A percentile compares a stretch with the other conserved stretches of the same genome.
Conservation (phyloP, 2,888 invertebrate species). For the Malthinus flaveolus region DNA sequence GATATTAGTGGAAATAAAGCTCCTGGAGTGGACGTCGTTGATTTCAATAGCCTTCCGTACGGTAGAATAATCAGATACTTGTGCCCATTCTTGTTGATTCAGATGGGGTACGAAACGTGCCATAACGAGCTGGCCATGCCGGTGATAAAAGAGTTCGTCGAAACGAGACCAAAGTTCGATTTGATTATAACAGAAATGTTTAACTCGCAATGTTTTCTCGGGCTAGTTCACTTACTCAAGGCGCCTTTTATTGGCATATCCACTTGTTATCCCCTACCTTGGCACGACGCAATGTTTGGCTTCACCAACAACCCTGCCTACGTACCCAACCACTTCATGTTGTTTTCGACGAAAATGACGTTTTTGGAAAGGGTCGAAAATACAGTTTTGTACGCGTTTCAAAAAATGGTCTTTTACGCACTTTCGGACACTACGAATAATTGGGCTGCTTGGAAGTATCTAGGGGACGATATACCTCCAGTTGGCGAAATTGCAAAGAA, state of each 20-base stretch:
- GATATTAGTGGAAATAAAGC: conserved; percentile 6
- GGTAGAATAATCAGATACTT: not conserved
- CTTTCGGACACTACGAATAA: conserved; percentile 35
- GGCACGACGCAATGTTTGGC: conserved; percentile 53
- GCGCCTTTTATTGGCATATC: conserved; percentile 60
- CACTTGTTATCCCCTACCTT: conserved; percentile 56
- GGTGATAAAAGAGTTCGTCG: not conserved
- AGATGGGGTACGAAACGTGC: conserved; percentile 20
- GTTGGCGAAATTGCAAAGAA: conserved; percentile 49
- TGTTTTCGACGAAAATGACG: conserved; percentile 37
- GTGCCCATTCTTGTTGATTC: not conserved
- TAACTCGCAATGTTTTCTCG: conserved; percentile 69
- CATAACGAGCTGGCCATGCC: conserved; percentile 36
- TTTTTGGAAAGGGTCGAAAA: conserved; percentile 43
- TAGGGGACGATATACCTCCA: conserved; percentile 41
- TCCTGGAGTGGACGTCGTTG: not conserved
- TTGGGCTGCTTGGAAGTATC: conserved; percentile 39
- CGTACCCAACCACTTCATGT: conserved; percentile 54
- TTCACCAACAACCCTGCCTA: conserved; percentile 55
- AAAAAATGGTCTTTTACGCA: conserved; percentile 35
- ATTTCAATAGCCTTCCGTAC: conserved; percentile 2
- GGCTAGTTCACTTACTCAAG: conserved; percentile 63
- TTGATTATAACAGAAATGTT: conserved; percentile 69
- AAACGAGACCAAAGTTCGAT: conserved; percentile 60
- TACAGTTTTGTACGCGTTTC: conserved; percentile 27